Evolutionary conservation across 2,113 vertebrate species (phyloP), one percentile per base, ranked within the genome.

Genomic region (Pseudorhombus dupliciocellatus): DNA sequence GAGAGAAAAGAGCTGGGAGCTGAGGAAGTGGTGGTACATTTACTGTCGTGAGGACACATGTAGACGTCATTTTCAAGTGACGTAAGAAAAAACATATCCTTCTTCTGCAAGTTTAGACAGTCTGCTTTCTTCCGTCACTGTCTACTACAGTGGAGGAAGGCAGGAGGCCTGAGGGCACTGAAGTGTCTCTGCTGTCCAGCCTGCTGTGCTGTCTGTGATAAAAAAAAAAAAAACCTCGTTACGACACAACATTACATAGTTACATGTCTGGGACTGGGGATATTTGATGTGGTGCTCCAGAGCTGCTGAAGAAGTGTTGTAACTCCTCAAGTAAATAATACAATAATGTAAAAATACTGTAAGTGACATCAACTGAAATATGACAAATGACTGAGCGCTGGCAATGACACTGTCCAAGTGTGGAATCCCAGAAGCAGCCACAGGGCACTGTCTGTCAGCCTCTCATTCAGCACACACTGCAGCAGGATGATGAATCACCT

Each of bases 181-280:
- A 30, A 46, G 40, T 48, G 22, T 16, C 30, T 22, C 20, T 24
- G 34, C 51, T 63, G 50, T 59, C 55, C 54, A 24, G 55, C 28
- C 44, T 53, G 55, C 62, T 50, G 44, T 46, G 42, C 42, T 46
- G 42, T 46, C 42, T 18, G 14, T 46, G 15, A 44, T 44, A 44
- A 44, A 44, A 44, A 48, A 8, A 42, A 42, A 48, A n/a, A 79
- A 28, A 51, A 73, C 16, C 65, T 44, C 59, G 73, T 77, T 50
- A 82, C 60, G 74, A 64, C 83, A 78, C 10, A 31, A 14, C 37
- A 48, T 42, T 21, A 40, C 65, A 55, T 15, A 40, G 48, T n/a
- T n/a, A 63, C 25, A 55, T 12, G 66, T 75, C 69, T 79, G 68
- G 66, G 76, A 77, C 55, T 72, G 21, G 77, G 61, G n/a, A 44